phyloP scores from a whole-genome alignment of 2,113 vertebrate species.

The Hystrix brachyura region DNA sequence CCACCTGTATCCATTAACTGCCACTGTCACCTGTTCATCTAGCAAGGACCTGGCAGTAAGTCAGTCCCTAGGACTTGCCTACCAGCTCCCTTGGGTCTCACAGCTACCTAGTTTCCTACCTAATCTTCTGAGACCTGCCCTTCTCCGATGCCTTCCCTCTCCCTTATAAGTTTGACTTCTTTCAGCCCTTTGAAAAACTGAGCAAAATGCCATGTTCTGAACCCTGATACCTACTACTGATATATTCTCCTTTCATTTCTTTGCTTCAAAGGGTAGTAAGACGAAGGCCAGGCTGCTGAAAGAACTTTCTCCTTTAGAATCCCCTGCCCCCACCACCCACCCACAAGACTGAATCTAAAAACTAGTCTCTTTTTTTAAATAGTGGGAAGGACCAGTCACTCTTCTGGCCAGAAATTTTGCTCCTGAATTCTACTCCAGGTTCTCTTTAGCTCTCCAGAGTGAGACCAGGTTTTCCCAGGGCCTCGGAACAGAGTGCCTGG shows the following conservation, averaged over 20 bases:
- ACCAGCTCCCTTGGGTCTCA: background rate
- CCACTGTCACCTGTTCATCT: background rate
- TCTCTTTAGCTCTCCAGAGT: constrained; percentile 38
- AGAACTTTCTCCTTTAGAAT: constrained; percentile 45
- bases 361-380: background rate
- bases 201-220: constrained; percentile 41
- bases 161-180: constrained; percentile 56
- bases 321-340: background rate
- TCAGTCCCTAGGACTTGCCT: background rate
- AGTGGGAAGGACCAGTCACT: constrained; percentile 1
- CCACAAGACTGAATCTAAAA: background rate
- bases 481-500: background rate
- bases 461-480: constrained; percentile 25
- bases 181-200: background rate
- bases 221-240: constrained; percentile 50
- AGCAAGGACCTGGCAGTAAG: background rate
- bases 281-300: constrained; percentile 44
- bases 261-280: constrained; percentile 60
- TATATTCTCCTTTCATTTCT: constrained; percentile 49
- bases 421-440: constrained; percentile 7
- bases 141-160: background rate
- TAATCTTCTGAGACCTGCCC: background rate
- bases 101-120: constrained; percentile 25
- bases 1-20: background rate
- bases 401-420: constrained; percentile 39